Evolutionary conservation across 2,888 invertebrate species (phyloP).

Genomic region (Leptopterna dolabrata): DNA sequence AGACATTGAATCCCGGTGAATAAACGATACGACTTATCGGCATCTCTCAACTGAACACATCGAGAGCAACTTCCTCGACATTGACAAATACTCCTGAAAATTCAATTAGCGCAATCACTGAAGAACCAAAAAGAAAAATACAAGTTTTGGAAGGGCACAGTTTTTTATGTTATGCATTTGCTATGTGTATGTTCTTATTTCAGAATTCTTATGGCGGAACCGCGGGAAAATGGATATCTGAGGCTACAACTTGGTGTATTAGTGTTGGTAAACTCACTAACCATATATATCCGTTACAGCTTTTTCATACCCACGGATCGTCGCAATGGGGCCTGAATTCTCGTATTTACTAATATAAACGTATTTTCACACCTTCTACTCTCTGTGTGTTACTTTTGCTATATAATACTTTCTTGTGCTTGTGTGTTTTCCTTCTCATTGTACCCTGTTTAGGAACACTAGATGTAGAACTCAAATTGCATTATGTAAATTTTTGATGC

Average conservation of each 20-base stretch:
- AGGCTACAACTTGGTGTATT: slow-evolving; percentile 61
- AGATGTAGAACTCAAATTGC: slow-evolving; percentile 58
- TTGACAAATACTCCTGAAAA: too few species aligned
- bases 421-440: slow-evolving; percentile 61
- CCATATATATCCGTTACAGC: slow-evolving; percentile 61
- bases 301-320: slow-evolving; percentile 61
- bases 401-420: slow-evolving; percentile 60
- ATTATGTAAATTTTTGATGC: slow-evolving; percentile 55
- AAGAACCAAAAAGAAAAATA: too few species aligned
- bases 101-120: too few species aligned
- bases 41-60: too few species aligned
- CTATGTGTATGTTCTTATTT: slow-evolving; percentile 61
- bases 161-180: slow-evolving; percentile 60
- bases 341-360: slow-evolving; percentile 61
- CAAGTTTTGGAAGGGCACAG: slow-evolving; percentile 38
- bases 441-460: slow-evolving; percentile 60
- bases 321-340: slow-evolving; percentile 61
- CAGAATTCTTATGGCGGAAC: slow-evolving; percentile 58
- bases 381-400: slow-evolving; percentile 59
- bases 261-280: slow-evolving; percentile 62
- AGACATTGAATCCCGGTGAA: too few species aligned
- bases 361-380: slow-evolving; percentile 60
- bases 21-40: too few species aligned
- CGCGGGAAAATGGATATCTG: slow-evolving; percentile 59
- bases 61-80: too few species aligned